Evolutionary conservation across 2,888 invertebrate genomes (phyloP), one percentile per base, ranked within the genome.

Genomic region (Julus scandinavius): DNA sequence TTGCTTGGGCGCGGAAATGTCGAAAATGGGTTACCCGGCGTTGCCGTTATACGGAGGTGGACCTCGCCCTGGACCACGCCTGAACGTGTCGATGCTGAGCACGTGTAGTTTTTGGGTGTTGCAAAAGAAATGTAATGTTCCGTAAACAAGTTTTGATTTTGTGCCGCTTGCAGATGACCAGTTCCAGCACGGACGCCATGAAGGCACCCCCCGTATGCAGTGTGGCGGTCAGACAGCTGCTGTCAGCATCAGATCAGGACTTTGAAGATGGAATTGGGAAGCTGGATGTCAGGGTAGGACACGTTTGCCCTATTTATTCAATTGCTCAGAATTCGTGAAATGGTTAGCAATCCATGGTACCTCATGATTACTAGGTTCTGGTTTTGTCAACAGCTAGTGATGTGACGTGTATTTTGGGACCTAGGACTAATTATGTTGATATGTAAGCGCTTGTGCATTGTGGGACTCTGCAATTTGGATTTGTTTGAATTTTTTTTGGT

Each of bases 271-370:
- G 87, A 38, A 45, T 87, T 4, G 15, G 13, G 9, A 9, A 20
- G 38, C 72, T 87, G 54, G 87, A 87, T 40, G 87, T 87, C 45
- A 87, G 87, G 87, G 87, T 87, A 87, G 84, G 84, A n/a, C 29
- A 72, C 29, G 0, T 72, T 2, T n/a, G n/a, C 29, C 6, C 72
- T 20, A 20, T 72, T 29, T 29, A 29, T 29, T 29, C 29, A 29
- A 29, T 29, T 29, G 29, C 29, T 29, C 29, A 29, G 29, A 29
- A 29, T 29, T 29, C 29, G 0, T 0, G 29, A 29, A 29, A 29
- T 29, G 29, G 29, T 29, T 29, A 29, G 29, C 29, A 29, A 29
- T 29, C 29, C 29, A 29, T 29, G 29, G 29, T 29, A 29, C 29
- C 29, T n/a, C n/a, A n/a, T n/a, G n/a, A n/a, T n/a, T 1, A 29